These are phyloP conservation scores for Apotomis turbidana DNA, from an alignment of 2,888 invertebrate genomes.

Conservation along the genomic window DNA sequence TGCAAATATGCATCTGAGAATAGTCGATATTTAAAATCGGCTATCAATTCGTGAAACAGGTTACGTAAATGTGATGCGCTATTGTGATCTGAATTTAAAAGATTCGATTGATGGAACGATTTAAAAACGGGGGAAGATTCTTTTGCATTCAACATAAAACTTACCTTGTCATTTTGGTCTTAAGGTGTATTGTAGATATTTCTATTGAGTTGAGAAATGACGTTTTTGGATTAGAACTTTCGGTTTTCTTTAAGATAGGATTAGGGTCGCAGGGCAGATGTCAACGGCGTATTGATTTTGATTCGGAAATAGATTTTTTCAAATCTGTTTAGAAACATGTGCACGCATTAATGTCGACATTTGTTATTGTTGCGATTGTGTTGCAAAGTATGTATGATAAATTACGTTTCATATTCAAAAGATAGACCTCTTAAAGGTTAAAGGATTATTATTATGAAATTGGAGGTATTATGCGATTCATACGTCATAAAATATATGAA, in stretches of 20 bases:
- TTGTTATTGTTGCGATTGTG: slow-evolving; percentile 50
- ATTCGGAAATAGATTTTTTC: slow-evolving; percentile 76
- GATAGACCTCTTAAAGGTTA: slow-evolving; percentile 12
- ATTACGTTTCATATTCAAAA: slow-evolving; percentile 39
- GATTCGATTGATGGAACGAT: slow-evolving; percentile 34
- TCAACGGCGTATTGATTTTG: slow-evolving; percentile 71
- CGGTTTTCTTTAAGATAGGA: slow-evolving; percentile 61
- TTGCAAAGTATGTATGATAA: slow-evolving; percentile 41
- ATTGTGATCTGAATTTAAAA: slow-evolving; percentile 57
- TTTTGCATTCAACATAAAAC: neutral
- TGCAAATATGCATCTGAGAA: slow-evolving; percentile 75
- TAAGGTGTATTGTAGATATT: slow-evolving; percentile 1
- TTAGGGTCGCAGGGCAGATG: slow-evolving; percentile 77
- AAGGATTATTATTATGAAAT: slow-evolving; percentile 13
- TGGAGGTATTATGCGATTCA: slow-evolving; percentile 23
- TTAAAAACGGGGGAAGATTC: neutral
- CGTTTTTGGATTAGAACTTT: slow-evolving; percentile 11
- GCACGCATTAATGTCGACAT: slow-evolving; percentile 61
- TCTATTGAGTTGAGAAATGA: neutral
- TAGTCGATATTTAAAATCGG: slow-evolving; percentile 74
- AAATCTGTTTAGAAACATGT: slow-evolving; percentile 54
- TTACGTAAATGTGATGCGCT: slow-evolving; percentile 71
- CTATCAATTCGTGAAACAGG: slow-evolving; percentile 82
- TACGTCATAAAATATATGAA: neutral
- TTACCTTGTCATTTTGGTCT: neutral